phyloP scores from a whole-genome alignment of 2,888 invertebrate species.

The Gisinianus flammeolus region DNA sequence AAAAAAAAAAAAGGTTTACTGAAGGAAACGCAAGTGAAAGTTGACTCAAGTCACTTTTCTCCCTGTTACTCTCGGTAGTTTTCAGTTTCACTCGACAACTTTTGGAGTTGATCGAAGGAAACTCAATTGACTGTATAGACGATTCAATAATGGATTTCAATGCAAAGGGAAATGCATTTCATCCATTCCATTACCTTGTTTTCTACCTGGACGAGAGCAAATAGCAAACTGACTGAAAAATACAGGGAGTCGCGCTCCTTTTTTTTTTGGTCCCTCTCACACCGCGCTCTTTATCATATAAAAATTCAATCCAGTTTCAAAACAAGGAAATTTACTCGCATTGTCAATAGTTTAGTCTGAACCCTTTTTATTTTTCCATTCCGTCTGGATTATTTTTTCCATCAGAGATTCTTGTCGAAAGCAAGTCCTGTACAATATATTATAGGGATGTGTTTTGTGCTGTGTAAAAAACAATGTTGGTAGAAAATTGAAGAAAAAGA shows the following conservation, averaged over 20 bases:
- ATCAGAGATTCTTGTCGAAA: not conserved
- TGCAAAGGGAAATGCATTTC: constrained; percentile 25
- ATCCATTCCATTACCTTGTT: constrained; percentile 33
- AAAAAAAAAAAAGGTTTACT: no score
- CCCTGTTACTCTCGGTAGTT: not conserved
- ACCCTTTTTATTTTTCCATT: not conserved
- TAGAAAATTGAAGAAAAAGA: no score
- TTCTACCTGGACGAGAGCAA: not conserved
- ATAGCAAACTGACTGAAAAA: not conserved
- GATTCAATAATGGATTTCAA: constrained; percentile 38
- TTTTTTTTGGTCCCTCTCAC: not conserved
- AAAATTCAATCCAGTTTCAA: not conserved
- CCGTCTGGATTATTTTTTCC: not conserved
- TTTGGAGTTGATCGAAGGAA: not conserved
- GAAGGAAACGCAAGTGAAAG: not conserved
- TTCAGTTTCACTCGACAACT: not conserved
- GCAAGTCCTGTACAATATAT: no score
- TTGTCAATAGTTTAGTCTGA: not conserved
- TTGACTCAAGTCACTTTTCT: not conserved
- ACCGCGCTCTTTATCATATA: not conserved
- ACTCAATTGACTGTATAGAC: constrained; percentile 34
- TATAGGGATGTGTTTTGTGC: no score
- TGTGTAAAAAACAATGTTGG: no score
- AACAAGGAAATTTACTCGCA: not conserved
- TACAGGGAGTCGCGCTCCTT: not conserved